Evolutionary conservation across 2,888 invertebrate species (phyloP), one percentile per base, ranked within the genome.

Genomic region (Nomada flava): DNA sequence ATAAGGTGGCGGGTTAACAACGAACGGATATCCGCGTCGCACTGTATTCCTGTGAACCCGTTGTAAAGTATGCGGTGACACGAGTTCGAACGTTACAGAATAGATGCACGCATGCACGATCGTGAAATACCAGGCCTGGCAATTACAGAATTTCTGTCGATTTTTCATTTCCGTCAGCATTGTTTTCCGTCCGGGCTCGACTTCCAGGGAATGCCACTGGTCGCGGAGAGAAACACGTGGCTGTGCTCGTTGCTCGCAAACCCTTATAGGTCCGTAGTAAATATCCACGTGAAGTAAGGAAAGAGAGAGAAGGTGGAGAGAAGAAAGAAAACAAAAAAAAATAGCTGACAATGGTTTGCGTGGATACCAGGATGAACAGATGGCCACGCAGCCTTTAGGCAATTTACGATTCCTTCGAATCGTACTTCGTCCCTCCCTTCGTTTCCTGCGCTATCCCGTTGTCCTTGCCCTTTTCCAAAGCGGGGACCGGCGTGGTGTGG

Each of bases 331-430:
- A 20, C 20, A 65, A 47, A 59, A 50, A 86, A 79, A 87, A 86
- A 80, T 82, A 76, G 65, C 77, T 74, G 87, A 89, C 89, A 90
- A 84, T 88, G 89, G 84, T 83, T 85, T 79, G 83, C 76, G 76
- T 79, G 82, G 80, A 88, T 86, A 84, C 86, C 80, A 68, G 73
- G 78, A 83, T 68, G 88, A 88, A 86, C 84, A 76, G 82, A 85
- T 82, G 85, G 82, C 79, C 76, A 76, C 60, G 86, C 52, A 70
- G 82, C 70, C 90, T 90, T 87, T 90, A 68, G 89, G 84, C 85
- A 85, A 90, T 90, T 88, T 90, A 90, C 86, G 88, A 86, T 89
- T 90, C 84, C 78, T 75, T 83, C 77, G 83, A 70, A 83, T 83
- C 81, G 74, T 83, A 73, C 79, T 73, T 82, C 71, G 65, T 23